Evolutionary conservation across 2,113 vertebrate species (phyloP), one percentile per base, ranked within the genome.

Genomic region (Sinocyclocheilus anshuiensis): DNA sequence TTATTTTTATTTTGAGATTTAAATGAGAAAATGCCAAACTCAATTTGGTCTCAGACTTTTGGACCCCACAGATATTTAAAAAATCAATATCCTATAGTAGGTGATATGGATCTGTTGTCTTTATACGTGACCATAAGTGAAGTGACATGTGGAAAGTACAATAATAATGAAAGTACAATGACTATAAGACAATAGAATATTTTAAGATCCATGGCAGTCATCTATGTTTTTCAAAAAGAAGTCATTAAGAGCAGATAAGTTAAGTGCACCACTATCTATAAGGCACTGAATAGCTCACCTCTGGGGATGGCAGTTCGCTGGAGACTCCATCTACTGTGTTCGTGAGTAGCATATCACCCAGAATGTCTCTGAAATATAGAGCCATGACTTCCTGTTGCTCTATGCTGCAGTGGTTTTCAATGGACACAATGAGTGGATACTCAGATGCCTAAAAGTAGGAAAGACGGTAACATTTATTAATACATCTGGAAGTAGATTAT

Each of bases 401-500:
- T 87, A 96, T 84, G n/a, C 95, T 92, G 81, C 97, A 98, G 90
- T 98, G 97, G 89, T 97, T 98, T 93, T 99, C 97, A 71, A 99
- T 91, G 3, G 97, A 98, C 88, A 99, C 88, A 87, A 99, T 97
- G 63, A 99, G 93, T 0, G 97, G 97, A 86, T 96, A 97, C 71
- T 97, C 95, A 0, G 97, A 97, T 0, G 87, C 91, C 97, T 99
- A 86, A 12, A 48, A 59, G 4, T 20, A 81, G 86, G 15, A 86
- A 67, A 20, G 6, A 4, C 26, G 45, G 26, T 16, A 77, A 42
- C 20, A 72, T 33, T 33, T 33, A 33, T 72, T 39, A 42, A 39
- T 20, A 72, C 20, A 72, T 42, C 9, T n/a, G 16, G 18, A 20
- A 39, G 39, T 9, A 10, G 8, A 71, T 39, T 71, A 65, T 65